Percentiles rank a stretch among this genome's conserved stretches.
phyloP scores from a whole-genome alignment of 2,888 invertebrate species.

The Protula sp. region DNA sequence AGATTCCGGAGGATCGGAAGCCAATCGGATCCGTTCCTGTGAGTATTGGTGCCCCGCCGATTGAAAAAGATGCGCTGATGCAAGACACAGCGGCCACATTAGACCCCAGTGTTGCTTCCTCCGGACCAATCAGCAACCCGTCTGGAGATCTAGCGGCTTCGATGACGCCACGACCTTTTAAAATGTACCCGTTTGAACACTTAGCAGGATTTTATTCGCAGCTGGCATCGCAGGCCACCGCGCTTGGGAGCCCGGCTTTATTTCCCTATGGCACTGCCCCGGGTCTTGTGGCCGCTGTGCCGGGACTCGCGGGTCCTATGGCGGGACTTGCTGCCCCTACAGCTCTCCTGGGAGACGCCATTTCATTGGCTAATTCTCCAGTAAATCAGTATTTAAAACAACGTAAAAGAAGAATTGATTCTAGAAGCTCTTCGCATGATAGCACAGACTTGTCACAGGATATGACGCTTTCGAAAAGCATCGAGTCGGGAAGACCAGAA shows the following conservation, averaged over 20 bases:
- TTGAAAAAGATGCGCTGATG: background rate
- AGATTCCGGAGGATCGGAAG: background rate
- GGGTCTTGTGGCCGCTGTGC: background rate
- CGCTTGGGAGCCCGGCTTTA: conserved; percentile 3
- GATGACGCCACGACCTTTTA: no score
- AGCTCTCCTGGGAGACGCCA: conserved; percentile 3
- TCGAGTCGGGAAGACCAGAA: no score
- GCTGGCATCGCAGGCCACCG: conserved; percentile 4
- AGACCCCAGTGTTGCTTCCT: conserved; percentile 1
- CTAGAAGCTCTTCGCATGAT: background rate
- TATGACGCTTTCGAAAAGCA: no score
- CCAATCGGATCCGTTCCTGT: background rate
- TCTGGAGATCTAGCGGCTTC: no score
- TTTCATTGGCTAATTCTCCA: background rate
- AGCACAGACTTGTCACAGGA: no score
- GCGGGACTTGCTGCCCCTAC: conserved; percentile 2
- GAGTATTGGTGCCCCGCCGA: background rate
- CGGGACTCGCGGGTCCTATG: background rate
- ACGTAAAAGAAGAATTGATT: conserved; percentile 5
- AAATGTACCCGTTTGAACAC: conserved; percentile 16
- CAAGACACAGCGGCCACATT: background rate
- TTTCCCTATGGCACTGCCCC: conserved; percentile 1
- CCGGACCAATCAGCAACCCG: no score
- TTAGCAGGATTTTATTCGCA: no score
- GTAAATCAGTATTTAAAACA: conserved; percentile 11